Conservation (phyloP, 2,888 invertebrate genomes). For the Invenusta paracnida region DNA sequence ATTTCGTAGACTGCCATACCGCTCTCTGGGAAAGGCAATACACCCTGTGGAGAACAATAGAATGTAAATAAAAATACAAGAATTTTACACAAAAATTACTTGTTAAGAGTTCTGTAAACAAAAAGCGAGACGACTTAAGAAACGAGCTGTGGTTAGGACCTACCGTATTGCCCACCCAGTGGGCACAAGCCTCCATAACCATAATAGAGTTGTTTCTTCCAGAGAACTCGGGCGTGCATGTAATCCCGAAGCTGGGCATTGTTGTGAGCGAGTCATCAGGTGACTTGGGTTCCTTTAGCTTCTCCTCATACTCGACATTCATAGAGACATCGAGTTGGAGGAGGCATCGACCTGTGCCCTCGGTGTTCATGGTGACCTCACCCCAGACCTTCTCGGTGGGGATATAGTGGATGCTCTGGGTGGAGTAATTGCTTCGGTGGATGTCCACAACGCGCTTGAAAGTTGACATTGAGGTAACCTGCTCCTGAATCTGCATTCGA, state of each 20-base stretch:
- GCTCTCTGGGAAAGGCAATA: not conserved
- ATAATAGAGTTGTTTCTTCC: slow-evolving; percentile 83
- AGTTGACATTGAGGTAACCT: slow-evolving; percentile 53
- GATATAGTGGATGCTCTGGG: not conserved
- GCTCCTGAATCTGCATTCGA: not conserved
- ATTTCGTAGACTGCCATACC: slow-evolving; percentile 57
- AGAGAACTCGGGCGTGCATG: slow-evolving; percentile 59
- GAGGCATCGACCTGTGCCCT: slow-evolving; percentile 82
- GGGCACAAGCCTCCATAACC: slow-evolving; percentile 77
- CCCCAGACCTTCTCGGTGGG: slow-evolving; percentile 77
- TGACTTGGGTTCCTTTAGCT: slow-evolving; percentile 39
- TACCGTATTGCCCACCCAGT: slow-evolving; percentile 63
- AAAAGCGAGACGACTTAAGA: not conserved
- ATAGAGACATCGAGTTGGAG: slow-evolving; percentile 65
- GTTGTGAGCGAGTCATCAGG: not conserved
- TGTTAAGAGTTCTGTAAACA: not conserved
- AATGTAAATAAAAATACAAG: too few relatives aligned
- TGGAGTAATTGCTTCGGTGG: slow-evolving; percentile 51
- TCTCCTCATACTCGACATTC: slow-evolving; percentile 41
- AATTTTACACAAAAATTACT: too few relatives aligned
- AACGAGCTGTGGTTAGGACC: too few relatives aligned
- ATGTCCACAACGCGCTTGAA: slow-evolving; percentile 49
- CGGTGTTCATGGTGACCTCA: slow-evolving; percentile 81
- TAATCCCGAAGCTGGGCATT: slow-evolving; percentile 59
- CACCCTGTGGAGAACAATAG: too few relatives aligned